Percentiles rank a stretch among this genome's conserved stretches.
Conservation (phyloP, 2,888 invertebrate genomes). For the Shargacucullia verbasci region DNA sequence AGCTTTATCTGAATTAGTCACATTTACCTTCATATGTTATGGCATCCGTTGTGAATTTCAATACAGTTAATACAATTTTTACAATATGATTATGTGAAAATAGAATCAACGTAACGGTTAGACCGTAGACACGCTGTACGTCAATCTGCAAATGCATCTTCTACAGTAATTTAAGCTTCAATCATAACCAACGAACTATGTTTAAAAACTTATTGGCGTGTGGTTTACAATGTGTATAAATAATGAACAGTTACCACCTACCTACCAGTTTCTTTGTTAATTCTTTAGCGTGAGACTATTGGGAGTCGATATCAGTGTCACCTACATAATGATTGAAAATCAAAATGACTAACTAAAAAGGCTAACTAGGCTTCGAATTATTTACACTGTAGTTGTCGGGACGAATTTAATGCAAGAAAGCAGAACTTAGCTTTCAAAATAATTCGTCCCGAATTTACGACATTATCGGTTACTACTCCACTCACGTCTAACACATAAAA, state of each 20-base stretch:
- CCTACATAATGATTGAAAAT: slow-evolving; percentile 17
- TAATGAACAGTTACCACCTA: slow-evolving; percentile 17
- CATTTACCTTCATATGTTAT: slow-evolving; percentile 39
- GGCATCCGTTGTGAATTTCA: background rate
- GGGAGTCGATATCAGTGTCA: slow-evolving; percentile 29
- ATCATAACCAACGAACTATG: no score
- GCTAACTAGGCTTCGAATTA: background rate
- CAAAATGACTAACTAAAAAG: slow-evolving; percentile 13
- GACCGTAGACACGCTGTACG: no score
- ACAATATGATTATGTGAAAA: no score
- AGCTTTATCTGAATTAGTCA: slow-evolving; percentile 61
- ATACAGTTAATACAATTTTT: no score
- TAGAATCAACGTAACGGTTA: no score
- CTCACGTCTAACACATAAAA: slow-evolving; percentile 54
- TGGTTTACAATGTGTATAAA: no score
- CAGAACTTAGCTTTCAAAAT: slow-evolving; percentile 26
- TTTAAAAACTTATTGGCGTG: no score
- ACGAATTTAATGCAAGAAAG: slow-evolving; percentile 12
- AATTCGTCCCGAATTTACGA: slow-evolving; percentile 38
- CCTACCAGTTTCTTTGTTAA: slow-evolving; percentile 28
- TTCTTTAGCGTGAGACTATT: slow-evolving; percentile 26
- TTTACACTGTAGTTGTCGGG: no score
- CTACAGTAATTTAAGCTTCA: no score
- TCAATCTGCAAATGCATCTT: no score
- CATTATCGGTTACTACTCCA: slow-evolving; percentile 35